Base-by-base conservation (phyloP, 2,888 invertebrate genomes). In the Apantesis nais region DNA sequence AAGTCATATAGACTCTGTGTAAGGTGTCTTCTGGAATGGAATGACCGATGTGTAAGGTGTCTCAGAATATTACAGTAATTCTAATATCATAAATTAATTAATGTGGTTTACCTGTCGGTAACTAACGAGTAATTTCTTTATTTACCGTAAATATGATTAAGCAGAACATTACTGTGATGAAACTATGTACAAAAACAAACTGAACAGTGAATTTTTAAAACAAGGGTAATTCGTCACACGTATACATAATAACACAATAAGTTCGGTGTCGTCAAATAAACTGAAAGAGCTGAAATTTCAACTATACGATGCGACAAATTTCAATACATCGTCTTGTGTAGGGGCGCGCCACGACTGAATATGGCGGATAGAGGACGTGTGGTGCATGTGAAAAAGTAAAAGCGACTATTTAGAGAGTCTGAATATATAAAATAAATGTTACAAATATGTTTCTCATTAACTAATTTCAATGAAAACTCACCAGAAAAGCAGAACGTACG, bases 221-320 rank as follows among this genome's bases (percentile, higher is more conserved):
- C 68, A 75, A 71, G 75, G 66, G 71, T 65, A 52, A 81, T 75
- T 83, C 74, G 19, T 71, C 65, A 76, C 68, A 74, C 62, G 70
- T 72, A 75, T 79, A 72, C 73, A 66, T 55, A 71, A 67, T 71
- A 62, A 77, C 73, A 86, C 85, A 87, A 86, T 87, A 86, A 85
- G 83, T 89, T 86, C 83, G 74, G 76, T 78, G 77, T 68, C 69
- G 74, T 74, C 80, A 78, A 81, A 77, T 80, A 81, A 86, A 83
- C 79, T 80, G 77, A 79, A 80, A 83, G 76, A 77, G 82, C 84
- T 83, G 73, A 80, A 83, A 79, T 77, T 76, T 70, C 72, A 70
- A 82, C 82, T 85, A 83, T 80, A 84, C 81, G 78, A 86, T 86
- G 78, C 82, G 91, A 93, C 93, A 93, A 93, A 92, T 93, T 93